Percentiles rank a stretch among this genome's conserved stretches.
phyloP scores from a whole-genome alignment of 2,797 vertebrate genomes.

The Sebastes goodei region DNA sequence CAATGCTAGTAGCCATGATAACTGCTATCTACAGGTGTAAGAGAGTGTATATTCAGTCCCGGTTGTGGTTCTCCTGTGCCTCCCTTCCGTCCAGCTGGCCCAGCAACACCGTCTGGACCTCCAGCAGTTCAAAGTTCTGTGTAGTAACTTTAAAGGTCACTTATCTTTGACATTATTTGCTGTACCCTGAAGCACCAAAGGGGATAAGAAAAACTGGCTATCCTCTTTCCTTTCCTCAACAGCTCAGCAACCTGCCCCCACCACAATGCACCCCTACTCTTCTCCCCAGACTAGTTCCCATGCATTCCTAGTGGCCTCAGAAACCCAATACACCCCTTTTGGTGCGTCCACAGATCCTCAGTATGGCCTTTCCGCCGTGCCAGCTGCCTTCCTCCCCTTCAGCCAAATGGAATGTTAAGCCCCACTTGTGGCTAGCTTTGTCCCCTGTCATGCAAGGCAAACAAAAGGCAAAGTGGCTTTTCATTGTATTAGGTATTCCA shows the following conservation, averaged over 20 bases:
- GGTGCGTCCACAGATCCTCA: slow-evolving; percentile 23
- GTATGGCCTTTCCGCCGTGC: slow-evolving; percentile 40
- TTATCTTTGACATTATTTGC: background rate
- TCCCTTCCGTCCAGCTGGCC: background rate
- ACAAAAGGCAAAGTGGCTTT: slow-evolving; percentile 76
- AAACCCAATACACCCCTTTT: slow-evolving; percentile 56
- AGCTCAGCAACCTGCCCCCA: background rate
- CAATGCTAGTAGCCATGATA: too few species aligned
- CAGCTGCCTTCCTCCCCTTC: slow-evolving; percentile 60
- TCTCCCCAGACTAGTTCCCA: slow-evolving; percentile 58
- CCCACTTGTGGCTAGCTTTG: slow-evolving; percentile 67
- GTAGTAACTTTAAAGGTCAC: background rate
- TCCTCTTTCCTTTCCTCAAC: background rate
- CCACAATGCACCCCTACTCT: background rate
- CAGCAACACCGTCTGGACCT: background rate
- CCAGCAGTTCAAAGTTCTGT: background rate
- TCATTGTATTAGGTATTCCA: slow-evolving; percentile 59
- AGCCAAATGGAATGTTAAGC: slow-evolving; percentile 78
- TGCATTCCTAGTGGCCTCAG: slow-evolving; percentile 69
- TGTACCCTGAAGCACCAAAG: background rate
- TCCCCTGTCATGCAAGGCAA: slow-evolving; percentile 57
- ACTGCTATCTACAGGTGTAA: too few species aligned
- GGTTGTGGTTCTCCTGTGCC: too few species aligned
- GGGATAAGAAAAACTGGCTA: background rate
- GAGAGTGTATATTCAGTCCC: too few species aligned